Percentiles rank a stretch among this genome's conserved stretches.
Evolutionary conservation across 92 coral and sea anemone species (phyloP).

Genomic region (Actinernus sp.): DNA sequence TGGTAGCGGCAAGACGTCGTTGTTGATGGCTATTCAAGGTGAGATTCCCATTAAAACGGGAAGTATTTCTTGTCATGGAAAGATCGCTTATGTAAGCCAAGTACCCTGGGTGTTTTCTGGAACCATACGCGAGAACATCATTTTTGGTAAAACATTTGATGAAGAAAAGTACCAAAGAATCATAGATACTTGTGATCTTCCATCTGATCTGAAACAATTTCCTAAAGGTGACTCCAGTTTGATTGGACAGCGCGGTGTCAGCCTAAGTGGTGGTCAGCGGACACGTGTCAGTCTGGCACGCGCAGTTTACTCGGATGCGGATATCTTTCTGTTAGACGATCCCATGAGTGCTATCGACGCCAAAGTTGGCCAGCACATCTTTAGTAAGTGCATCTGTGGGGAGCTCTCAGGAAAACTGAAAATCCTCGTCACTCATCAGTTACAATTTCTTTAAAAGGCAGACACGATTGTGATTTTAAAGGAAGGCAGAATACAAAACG

Average conservation of each 20-base stretch:
- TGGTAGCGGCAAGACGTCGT: constrained; percentile 13
- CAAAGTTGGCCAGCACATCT: constrained; percentile 6
- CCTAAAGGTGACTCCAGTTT: constrained; percentile 15
- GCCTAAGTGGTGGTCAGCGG: constrained; percentile 36
- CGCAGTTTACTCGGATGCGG: constrained; percentile 13
- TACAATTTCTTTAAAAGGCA: background rate
- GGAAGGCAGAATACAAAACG: background rate
- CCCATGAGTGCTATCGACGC: constrained; percentile 11
- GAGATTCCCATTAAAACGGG: background rate
- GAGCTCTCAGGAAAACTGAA: background rate
- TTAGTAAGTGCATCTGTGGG: constrained; percentile 3
- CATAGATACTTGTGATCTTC: constrained; percentile 2
- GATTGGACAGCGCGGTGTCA: constrained; percentile 13
- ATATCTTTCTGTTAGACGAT: constrained; percentile 12
- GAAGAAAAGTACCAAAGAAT: constrained; percentile 1
- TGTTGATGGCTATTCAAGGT: background rate
- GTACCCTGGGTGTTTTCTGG: constrained; percentile 11
- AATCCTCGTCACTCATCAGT: constrained; percentile 20
- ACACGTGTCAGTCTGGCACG: too few species aligned
- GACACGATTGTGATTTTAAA: constrained; percentile 2
- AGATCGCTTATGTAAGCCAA: background rate
- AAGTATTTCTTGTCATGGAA: background rate
- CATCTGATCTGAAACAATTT: constrained; percentile 1
- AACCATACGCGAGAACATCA: constrained; percentile 16
- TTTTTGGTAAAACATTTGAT: background rate